A percentile compares a stretch with the other conserved stretches of the same genome.
phyloP scores from a whole-genome alignment of 2,113 vertebrate genomes.

The Equus quagga region DNA sequence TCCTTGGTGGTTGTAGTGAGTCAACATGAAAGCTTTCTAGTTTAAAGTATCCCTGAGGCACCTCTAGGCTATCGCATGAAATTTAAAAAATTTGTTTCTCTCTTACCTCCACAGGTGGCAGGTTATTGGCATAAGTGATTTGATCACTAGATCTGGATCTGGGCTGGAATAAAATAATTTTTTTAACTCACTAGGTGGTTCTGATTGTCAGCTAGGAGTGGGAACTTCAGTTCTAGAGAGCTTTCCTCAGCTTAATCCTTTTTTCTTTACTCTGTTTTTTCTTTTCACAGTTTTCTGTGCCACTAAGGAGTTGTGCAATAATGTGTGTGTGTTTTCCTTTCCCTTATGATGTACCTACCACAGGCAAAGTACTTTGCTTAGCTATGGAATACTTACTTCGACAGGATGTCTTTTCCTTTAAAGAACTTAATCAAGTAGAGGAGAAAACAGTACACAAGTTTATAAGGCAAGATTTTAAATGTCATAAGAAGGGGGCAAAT shows the following conservation, averaged over 20 bases:
- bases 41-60: not conserved
- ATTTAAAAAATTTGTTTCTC: not conserved
- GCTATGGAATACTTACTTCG: not conserved
- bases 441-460: not conserved
- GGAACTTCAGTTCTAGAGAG: not conserved
- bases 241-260: not conserved
- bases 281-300: not conserved
- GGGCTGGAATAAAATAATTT: not conserved
- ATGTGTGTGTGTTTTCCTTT: not conserved
- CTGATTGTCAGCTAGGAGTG: not conserved
- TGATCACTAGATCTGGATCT: not conserved
- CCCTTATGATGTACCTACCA: not conserved
- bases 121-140: not conserved
- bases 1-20: not conserved
- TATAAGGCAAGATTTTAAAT: conserved; percentile 10
- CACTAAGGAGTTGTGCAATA: not conserved
- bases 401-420: conserved; percentile 20
- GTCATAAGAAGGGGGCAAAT: not conserved
- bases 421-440: conserved; percentile 3
- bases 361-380: not conserved
- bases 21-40: not conserved
- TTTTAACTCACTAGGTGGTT: not conserved
- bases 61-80: not conserved
- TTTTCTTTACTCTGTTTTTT: not conserved
- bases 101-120: not conserved